Evolutionary conservation across 2,113 vertebrate genomes (phyloP).

Genomic region (Hyaena hyaena): DNA sequence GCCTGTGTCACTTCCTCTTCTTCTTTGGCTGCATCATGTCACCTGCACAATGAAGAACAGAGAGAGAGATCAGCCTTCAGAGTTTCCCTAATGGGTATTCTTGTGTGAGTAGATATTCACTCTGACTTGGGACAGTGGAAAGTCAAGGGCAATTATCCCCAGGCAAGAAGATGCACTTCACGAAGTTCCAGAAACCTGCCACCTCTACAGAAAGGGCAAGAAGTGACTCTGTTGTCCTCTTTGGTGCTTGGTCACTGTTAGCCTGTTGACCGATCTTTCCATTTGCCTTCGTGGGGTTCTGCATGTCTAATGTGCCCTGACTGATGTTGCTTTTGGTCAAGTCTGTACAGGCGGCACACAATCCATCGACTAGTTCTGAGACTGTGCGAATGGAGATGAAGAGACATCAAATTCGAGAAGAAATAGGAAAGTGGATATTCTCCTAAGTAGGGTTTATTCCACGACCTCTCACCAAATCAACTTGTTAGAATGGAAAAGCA

Average conservation of each 20-base stretch:
- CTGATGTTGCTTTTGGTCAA: not conserved
- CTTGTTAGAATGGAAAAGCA: not conserved
- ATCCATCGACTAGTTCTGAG: not conserved
- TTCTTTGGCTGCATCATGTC: constrained; percentile 52
- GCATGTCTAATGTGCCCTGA: not conserved
- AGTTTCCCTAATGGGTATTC: not conserved
- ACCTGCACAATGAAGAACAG: constrained; percentile 80
- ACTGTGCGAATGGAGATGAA: not conserved
- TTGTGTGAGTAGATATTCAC: not conserved
- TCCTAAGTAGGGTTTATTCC: not conserved
- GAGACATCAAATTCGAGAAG: not conserved
- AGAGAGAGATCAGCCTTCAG: constrained; percentile 43
- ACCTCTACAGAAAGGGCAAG: not conserved
- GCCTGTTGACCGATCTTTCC: not conserved
- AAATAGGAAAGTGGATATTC: not conserved
- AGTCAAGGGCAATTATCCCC: not conserved
- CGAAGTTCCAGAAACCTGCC: not conserved
- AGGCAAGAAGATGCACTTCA: not conserved
- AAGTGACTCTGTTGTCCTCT: not conserved
- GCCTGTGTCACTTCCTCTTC: constrained; percentile 80
- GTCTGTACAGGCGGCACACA: not conserved
- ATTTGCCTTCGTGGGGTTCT: not conserved
- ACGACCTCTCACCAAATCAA: not conserved
- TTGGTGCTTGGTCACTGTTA: not conserved
- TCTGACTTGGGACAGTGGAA: not conserved